Percentiles rank a stretch among this genome's conserved stretches.
These are phyloP conservation scores for Falco columbarius DNA, from an alignment of 2,797 vertebrate genomes.

Conservation along the genomic window DNA sequence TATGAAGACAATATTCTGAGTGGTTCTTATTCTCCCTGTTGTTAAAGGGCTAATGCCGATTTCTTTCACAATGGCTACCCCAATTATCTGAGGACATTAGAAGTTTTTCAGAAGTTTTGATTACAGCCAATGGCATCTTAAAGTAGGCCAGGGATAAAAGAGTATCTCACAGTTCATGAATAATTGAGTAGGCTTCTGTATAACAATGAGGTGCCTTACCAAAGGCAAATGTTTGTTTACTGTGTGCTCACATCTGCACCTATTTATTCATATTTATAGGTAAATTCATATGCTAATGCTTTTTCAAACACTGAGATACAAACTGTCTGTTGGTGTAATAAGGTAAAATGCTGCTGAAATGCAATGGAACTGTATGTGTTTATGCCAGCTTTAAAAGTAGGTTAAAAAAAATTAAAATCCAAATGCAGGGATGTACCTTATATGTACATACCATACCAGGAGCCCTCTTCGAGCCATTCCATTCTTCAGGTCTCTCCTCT, in stretches of 20 bases:
- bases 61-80: constrained; percentile 11
- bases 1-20: neutral
- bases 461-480: neutral
- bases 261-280: constrained; percentile 67
- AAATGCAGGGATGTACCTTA: neutral
- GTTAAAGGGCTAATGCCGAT: neutral
- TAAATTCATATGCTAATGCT: constrained; percentile 55
- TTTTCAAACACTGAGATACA: constrained; percentile 3
- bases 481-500: neutral
- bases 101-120: constrained; percentile 62
- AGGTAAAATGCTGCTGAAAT: constrained; percentile 4
- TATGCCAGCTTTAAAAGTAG: neutral
- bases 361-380: neutral
- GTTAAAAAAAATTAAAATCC: neutral
- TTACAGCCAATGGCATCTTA: constrained; percentile 54
- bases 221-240: constrained; percentile 70
- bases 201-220: constrained; percentile 60
- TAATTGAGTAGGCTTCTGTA: constrained; percentile 61
- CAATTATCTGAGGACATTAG: constrained; percentile 41
- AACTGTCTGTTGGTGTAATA: neutral
- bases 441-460: neutral
- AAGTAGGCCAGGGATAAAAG: constrained; percentile 71
- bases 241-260: constrained; percentile 44
- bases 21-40: neutral
- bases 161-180: constrained; percentile 48